Evolutionary conservation across 2,113 vertebrate genomes (phyloP).

Genomic region (Rhabdomys dilectus): DNA sequence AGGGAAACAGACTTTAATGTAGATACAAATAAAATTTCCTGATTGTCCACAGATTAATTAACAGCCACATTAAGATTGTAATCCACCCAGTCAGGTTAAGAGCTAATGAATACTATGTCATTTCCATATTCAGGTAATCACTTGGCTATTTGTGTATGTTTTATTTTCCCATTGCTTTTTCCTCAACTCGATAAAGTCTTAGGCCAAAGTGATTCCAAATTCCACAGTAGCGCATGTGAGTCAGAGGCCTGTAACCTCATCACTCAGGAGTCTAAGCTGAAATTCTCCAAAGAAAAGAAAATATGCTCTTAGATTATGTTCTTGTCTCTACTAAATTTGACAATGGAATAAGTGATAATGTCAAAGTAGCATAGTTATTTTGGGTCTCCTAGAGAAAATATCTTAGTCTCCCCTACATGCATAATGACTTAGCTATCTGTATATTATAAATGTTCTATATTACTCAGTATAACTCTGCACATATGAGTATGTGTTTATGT

Average conservation of each 20-base stretch:
- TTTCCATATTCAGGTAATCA: neutral
- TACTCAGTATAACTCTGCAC: neutral
- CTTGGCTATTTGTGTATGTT: neutral
- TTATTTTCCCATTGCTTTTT: no score
- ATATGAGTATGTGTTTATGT: neutral
- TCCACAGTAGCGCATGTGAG: neutral
- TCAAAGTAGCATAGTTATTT: neutral
- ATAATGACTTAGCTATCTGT: neutral
- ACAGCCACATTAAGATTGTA: neutral
- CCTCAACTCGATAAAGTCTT: neutral
- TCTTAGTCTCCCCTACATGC: neutral
- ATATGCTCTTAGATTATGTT: neutral
- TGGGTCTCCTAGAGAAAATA: neutral
- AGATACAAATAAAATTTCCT: neutral
- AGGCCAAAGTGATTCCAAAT: neutral
- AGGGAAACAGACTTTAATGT: neutral
- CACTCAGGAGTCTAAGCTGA: neutral
- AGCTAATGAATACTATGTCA: neutral
- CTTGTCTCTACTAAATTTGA: neutral
- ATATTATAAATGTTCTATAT: neutral
- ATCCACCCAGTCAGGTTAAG: neutral
- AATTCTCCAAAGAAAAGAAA: neutral
- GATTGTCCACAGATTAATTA: neutral
- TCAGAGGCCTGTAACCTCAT: neutral
- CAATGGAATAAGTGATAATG: neutral